Evolutionary conservation across 2,113 vertebrate species (phyloP).

Genomic region (Trogon surrucura): DNA sequence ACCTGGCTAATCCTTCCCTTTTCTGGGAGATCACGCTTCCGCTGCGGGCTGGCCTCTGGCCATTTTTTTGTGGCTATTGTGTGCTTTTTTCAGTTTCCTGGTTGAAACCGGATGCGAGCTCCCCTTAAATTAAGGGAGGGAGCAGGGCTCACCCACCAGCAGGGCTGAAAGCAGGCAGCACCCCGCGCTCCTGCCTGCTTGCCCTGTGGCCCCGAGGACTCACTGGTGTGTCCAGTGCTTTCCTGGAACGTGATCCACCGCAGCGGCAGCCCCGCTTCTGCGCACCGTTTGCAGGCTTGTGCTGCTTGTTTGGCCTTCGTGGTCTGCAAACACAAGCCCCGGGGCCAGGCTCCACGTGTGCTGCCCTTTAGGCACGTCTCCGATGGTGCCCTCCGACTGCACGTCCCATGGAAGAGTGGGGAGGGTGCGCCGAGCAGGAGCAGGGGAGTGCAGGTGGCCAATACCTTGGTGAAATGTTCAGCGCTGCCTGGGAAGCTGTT

Average conservation of each 20-base stretch:
- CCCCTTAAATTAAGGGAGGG: not conserved
- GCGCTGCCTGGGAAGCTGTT: not conserved
- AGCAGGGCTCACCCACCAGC: fast-evolving
- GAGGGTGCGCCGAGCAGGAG: not conserved
- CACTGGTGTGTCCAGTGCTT: not conserved
- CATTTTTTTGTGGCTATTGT: constrained; percentile 35
- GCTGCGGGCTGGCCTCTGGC: constrained; percentile 11
- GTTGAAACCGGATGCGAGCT: not conserved
- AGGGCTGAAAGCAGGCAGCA: not conserved
- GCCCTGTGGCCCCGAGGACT: not conserved
- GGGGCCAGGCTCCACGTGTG: not conserved
- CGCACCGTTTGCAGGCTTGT: not conserved
- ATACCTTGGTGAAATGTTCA: not conserved
- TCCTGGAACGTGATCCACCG: not conserved
- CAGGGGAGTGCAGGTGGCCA: not conserved
- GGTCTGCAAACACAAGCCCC: not conserved
- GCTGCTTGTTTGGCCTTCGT: not conserved
- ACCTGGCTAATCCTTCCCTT: not conserved
- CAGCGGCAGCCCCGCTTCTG: not conserved
- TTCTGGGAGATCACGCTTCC: not conserved
- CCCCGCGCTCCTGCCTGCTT: not conserved
- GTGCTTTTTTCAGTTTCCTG: constrained; percentile 16
- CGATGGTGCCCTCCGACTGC: not conserved
- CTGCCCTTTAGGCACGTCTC: not conserved
- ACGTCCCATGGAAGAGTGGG: fast-evolving